These are phyloP conservation scores for Aramus guarauna DNA, from an alignment of 2,113 vertebrate genomes.

Conservation along the genomic window DNA sequence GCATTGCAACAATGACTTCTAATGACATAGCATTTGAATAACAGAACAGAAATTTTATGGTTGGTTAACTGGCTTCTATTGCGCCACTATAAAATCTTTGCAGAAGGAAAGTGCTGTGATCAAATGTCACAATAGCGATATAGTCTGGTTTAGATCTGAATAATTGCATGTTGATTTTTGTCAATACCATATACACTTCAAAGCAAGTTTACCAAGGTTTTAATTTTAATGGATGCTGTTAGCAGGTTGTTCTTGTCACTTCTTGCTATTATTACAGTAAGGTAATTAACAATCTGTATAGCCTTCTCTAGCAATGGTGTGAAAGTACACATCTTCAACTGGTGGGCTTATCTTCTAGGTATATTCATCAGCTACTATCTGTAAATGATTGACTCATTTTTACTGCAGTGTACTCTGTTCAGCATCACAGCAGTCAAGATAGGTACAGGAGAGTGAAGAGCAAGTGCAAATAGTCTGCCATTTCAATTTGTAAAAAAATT, in stretches of 20 bases:
- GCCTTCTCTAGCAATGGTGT: no score
- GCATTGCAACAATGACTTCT: background rate
- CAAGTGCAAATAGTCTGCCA: background rate
- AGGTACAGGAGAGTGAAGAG: background rate
- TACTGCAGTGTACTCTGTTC: background rate
- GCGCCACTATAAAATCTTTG: background rate
- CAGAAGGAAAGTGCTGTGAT: background rate
- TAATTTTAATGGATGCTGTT: background rate
- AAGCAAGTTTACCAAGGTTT: background rate
- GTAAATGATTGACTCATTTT: background rate
- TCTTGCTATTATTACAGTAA: fast-evolving
- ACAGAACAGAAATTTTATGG: background rate
- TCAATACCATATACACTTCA: background rate
- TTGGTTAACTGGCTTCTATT: background rate
- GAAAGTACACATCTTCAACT: background rate
- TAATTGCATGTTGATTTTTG: background rate
- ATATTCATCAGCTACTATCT: background rate
- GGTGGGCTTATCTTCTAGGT: background rate
- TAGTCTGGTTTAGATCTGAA: background rate
- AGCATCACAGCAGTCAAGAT: background rate
- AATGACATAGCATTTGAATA: background rate
- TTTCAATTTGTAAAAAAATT: background rate
- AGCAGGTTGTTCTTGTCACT: background rate
- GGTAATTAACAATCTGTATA: background rate
- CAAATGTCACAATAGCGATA: background rate